These are phyloP conservation scores for Cheiracanthium punctorium DNA, from an alignment of 2,888 invertebrate genomes.

Conservation along the genomic window DNA sequence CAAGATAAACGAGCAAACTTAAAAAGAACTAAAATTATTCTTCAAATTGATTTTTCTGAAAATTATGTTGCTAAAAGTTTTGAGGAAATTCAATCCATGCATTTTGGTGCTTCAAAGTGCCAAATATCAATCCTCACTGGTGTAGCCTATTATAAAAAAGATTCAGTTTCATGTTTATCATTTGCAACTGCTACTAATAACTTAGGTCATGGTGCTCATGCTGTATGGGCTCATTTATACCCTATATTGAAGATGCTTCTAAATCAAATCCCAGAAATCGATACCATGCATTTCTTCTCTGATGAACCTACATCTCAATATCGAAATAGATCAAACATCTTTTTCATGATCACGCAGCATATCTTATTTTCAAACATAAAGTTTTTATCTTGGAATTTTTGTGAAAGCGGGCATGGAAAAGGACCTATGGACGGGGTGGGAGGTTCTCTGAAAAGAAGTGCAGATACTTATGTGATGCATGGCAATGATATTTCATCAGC, in stretches of 20 bases:
- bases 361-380: background rate
- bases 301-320: background rate
- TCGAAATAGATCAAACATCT: background rate
- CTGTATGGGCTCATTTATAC: background rate
- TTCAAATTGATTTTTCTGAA: background rate
- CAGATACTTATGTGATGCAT: background rate
- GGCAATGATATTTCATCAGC: background rate
- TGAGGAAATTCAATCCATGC: background rate
- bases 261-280: background rate
- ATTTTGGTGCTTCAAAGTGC: background rate
- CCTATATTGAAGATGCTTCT: background rate
- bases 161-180: background rate
- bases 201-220: background rate
- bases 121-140: background rate
- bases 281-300: background rate
- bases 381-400: background rate
- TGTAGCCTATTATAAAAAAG: background rate
- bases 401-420: background rate
- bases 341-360: background rate
- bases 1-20: background rate
- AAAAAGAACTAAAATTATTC: background rate
- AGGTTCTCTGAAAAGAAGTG: background rate
- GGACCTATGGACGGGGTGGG: background rate
- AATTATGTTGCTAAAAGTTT: background rate
- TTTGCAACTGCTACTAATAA: background rate